Evolutionary conservation across 1,140 invertebrate genomes (phyloP), one percentile per base, ranked within the genome.

Genomic region (Neodiprion pinetum): DNA sequence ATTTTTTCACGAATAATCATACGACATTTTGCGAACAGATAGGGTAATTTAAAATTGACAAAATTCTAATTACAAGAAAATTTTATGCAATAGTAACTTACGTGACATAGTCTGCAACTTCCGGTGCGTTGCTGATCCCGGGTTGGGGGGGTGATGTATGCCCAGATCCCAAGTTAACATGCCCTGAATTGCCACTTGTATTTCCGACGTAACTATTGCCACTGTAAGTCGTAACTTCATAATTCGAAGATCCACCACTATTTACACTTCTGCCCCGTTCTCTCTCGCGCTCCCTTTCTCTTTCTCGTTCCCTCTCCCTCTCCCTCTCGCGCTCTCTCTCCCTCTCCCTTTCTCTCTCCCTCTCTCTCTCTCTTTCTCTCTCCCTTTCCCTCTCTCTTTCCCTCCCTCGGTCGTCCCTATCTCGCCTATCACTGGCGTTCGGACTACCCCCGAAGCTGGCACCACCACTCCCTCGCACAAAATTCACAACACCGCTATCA

Each of bases 71-170:
- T 40, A 65, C 66, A 71, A 69, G 71, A 67, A 71, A 28, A 28
- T 23, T 48, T 74, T 78, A 72, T 74, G 75, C 8, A 71, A 77
- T 23, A 71, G 68, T 10, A 21, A 89, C 89, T 90, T 80, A 92
- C 91, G 86, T 88, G 80, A 90, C 83, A 80, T 90, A 91, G 79
- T 90, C 89, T 53, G 90, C 88, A 80, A 87, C 89, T 40, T 89
- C 88, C 1, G 84, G 81, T n/a, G 73, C 68, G 48, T 77, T 78
- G 70, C 75, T 77, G 47, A 72, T 80, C 67, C 72, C 80, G 50
- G 75, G 65, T 10, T 17, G 80, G 61, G 53, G 79, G 66, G 48
- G 66, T 76, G 53, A 61, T 8, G 74, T 73, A 28, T 23, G 40
- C 66, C 69, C 65, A 40, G 67, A 78, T 66, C 72, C 72, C 9